Evolutionary conservation across 2,888 invertebrate genomes (phyloP).

Genomic region (Byasa hedistus): DNA sequence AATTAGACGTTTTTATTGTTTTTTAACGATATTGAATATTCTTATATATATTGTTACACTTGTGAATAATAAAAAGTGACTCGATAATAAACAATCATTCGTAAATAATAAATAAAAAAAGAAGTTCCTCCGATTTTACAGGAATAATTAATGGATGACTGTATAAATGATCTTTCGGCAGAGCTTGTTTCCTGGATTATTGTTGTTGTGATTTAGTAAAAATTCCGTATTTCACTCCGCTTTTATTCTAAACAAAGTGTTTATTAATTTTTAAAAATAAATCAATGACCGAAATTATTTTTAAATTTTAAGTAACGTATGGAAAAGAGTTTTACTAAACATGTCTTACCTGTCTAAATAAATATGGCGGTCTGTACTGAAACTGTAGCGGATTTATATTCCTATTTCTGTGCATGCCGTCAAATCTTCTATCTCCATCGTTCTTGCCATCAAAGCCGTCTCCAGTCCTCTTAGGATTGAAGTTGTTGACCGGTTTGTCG

Average conservation of each 20-base stretch:
- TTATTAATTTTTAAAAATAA: background rate
- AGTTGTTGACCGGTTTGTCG: background rate
- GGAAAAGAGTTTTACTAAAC: background rate
- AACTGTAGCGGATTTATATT: constrained; percentile 33
- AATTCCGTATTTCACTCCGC: no score
- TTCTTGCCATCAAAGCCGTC: constrained; percentile 1
- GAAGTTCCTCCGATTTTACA: no score
- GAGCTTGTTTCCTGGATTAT: no score
- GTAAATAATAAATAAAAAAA: no score
- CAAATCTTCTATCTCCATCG: constrained; percentile 23
- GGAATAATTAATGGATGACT: no score
- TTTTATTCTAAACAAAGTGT: background rate
- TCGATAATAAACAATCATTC: no score
- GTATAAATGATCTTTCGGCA: background rate
- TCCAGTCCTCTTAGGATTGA: constrained; percentile 3
- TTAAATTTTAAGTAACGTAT: background rate
- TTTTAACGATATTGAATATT: no score
- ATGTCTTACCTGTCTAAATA: constrained; percentile 52
- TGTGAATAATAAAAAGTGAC: no score
- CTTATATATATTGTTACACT: no score
- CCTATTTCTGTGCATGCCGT: constrained; percentile 14
- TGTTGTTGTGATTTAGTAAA: no score
- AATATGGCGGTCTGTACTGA: constrained; percentile 50
- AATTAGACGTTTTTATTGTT: no score
- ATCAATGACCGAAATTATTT: background rate